phyloP scores from a whole-genome alignment of 2,888 invertebrate species.

The Drosophila siamana region DNA sequence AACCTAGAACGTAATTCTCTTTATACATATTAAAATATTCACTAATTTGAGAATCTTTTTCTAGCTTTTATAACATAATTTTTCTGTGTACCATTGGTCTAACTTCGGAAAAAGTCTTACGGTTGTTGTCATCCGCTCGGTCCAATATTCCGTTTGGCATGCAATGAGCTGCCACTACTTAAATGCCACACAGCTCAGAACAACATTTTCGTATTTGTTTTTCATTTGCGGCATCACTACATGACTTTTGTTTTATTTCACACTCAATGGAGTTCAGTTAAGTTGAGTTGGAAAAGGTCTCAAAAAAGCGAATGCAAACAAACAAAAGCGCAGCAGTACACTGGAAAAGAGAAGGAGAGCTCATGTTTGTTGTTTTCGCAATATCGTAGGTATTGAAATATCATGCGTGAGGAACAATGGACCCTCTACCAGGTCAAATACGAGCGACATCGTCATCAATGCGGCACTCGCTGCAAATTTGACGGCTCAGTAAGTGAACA shows the following conservation, averaged over 20 bases:
- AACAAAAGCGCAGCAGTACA: conserved; percentile 76
- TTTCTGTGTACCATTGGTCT: too few relatives aligned
- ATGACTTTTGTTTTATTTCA: conserved; percentile 44
- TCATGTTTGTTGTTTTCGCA: conserved; percentile 20
- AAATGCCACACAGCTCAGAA: conserved; percentile 32
- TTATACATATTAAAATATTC: too few relatives aligned
- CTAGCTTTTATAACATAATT: too few relatives aligned
- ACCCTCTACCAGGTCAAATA: conserved; percentile 28
- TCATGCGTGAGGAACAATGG: conserved; percentile 56
- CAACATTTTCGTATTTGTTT: conserved; percentile 24
- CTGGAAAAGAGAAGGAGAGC: conserved; percentile 1
- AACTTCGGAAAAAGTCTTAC: background rate
- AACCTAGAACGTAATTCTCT: too few relatives aligned
- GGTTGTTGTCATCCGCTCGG: conserved; percentile 4
- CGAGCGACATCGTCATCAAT: conserved; percentile 29
- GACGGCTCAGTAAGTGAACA: conserved; percentile 67
- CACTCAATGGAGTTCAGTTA: conserved; percentile 33
- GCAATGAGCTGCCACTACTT: conserved; percentile 55
- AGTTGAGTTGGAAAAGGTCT: conserved; percentile 31
- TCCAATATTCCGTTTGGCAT: conserved; percentile 17
- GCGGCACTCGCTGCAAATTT: conserved; percentile 37
- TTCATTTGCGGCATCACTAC: conserved; percentile 22
- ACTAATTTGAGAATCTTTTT: too few relatives aligned
- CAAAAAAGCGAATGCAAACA: conserved; percentile 60
- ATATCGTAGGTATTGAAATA: conserved; percentile 41